Evolutionary conservation across 2,888 invertebrate genomes (phyloP), one percentile per base, ranked within the genome.

Genomic region (Aspidiotus rigidus): DNA sequence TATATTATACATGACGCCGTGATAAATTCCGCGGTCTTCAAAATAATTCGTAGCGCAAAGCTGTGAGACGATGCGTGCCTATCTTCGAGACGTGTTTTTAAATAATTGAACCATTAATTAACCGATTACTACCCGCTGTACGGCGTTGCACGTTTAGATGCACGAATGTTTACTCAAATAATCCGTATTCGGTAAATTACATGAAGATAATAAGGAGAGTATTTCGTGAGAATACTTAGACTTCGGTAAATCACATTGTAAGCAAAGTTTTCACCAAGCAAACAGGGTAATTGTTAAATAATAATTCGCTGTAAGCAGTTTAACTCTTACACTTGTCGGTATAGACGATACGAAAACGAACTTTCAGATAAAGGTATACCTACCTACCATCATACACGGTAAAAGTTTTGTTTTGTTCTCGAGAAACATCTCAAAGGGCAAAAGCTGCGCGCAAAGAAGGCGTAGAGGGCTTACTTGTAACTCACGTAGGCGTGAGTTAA

Each of bases 261-360:
- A n/a, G 49, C 49, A 59, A 59, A 59, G 28, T 11, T 28, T 28
- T 28, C 16, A 59, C 17, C 59, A 56, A 56, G n/a, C 16, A 10
- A 39, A 39, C 17, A 59, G 39, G 17, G 59, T 39, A 59, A 59
- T 59, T 59, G 28, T 59, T 59, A 59, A 59, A 59, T 59, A 59
- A 59, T 59, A 59, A 59, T 59, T 56, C 15, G 59, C 59, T 59
- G 39, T 59, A 28, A 59, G 59, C 59, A 56, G 17, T 16, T 56
- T 56, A 59, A 28, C 39, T 15, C 59, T 39, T 39, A 17, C 59
- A 59, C 59, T 28, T 17, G 13, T 59, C 59, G 39, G 39, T 17
- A 28, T n/a, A 13, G 17, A 17, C 15, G 13, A 39, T 61, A 28
- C n/a, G 15, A 61, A n/a, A 61, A 28, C 49, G 28, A 17, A 41